Conservation (phyloP, 2,888 invertebrate species). For the Poecilobothrus nobilitatus region DNA sequence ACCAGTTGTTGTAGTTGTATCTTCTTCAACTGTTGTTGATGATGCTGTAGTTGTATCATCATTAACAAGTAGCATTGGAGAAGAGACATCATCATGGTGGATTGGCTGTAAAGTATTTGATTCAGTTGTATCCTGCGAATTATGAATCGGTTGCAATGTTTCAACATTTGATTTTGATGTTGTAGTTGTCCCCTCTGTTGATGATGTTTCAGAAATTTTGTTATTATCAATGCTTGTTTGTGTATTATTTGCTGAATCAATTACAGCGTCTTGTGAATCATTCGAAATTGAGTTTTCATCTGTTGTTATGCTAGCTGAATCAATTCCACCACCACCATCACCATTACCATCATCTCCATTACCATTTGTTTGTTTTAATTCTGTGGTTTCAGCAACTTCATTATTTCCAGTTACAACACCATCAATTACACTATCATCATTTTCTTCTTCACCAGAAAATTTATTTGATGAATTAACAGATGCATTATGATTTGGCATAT, state of each 20-base stretch:
- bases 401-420: conserved; percentile 1
- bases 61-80: background rate
- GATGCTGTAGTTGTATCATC: conserved; percentile 18
- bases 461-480: conserved; percentile 23
- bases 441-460: conserved; percentile 18
- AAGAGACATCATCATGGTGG: background rate
- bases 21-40: conserved; percentile 25
- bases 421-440: background rate
- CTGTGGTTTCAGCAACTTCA: background rate
- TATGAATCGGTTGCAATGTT: background rate
- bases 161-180: conserved; percentile 22
- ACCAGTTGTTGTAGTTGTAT: conserved; percentile 27
- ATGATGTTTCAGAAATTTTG: conserved; percentile 16
- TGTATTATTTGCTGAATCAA: background rate
- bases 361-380: conserved; percentile 8
- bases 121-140: background rate
- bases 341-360: background rate
- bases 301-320: conserved; percentile 21
- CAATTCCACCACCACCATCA: background rate
- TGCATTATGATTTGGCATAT: conserved; percentile 48
- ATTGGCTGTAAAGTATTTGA: background rate
- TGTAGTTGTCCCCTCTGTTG: conserved; percentile 26
- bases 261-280: conserved; percentile 29
- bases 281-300: conserved; percentile 41
- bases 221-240: background rate